Percentiles rank a stretch among this genome's conserved stretches.
These are phyloP conservation scores for Labroides dimidiatus DNA, from an alignment of 2,797 vertebrate genomes.

Conservation along the genomic window DNA sequence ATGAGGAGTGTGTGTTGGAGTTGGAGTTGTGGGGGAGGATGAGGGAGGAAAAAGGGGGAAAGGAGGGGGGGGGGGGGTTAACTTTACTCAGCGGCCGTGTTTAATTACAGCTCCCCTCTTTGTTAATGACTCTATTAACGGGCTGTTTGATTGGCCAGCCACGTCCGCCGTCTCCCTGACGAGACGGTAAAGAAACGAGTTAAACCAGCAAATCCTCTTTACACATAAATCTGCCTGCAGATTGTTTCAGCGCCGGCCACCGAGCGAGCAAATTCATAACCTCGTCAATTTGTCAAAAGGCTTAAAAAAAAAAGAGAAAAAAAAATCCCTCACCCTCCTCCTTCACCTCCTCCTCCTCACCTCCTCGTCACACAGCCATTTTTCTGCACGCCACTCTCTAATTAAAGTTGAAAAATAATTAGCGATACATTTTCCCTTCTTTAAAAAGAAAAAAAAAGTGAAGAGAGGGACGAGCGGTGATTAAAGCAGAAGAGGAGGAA, in stretches of 20 bases:
- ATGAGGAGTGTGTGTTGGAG: background rate
- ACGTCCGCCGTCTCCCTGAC: conserved; percentile 38
- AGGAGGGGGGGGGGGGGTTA: background rate
- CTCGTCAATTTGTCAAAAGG: conserved; percentile 77
- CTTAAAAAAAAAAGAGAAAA: conserved; percentile 68
- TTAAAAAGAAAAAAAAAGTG: conserved; percentile 15
- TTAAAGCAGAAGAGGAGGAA: conserved; percentile 67
- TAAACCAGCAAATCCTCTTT: conserved; percentile 64
- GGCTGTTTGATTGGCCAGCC: conserved; percentile 68
- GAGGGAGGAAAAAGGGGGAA: background rate
- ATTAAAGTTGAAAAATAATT: conserved; percentile 83
- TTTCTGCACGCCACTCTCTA: conserved; percentile 57
- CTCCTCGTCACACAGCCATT: conserved; percentile 13
- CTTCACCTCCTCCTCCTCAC: background rate
- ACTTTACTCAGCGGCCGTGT: conserved; percentile 39
- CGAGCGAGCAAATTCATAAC: conserved; percentile 67
- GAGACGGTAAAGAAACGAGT: conserved; percentile 42
- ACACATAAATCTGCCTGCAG: conserved; percentile 68
- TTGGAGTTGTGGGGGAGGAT: background rate
- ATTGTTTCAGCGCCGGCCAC: conserved; percentile 54
- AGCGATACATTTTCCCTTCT: conserved; percentile 68
- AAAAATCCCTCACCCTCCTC: too few relatives aligned
- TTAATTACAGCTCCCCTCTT: conserved; percentile 67
- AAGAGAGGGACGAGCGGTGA: conserved; percentile 47
- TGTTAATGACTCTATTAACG: conserved; percentile 71